Evolutionary conservation across 1,140 invertebrate genomes (phyloP), one percentile per base, ranked within the genome.

Genomic region (Drosophila nannoptera): DNA sequence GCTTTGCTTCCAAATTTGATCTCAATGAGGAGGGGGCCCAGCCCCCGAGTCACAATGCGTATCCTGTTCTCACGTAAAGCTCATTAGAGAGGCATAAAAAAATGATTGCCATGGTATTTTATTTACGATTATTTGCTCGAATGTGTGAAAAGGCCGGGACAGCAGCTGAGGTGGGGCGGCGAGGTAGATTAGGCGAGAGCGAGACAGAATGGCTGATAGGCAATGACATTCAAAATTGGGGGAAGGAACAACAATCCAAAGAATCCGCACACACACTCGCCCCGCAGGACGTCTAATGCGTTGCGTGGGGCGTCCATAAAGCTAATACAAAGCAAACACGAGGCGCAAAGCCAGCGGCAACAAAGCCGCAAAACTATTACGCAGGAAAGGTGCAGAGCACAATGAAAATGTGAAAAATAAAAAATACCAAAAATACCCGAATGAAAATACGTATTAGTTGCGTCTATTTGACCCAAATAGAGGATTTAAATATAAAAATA

Each of bases 101-200:
- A 84, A 86, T 84, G 71, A 84, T 84, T 77, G 86, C 80, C 78
- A 86, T 70, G 68, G 53, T 76, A 73, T 76, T 80, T 80, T 84
- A 80, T 84, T 84, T 74, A 84, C 81, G 80, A 80, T 84, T 84
- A 84, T 84, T 86, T 84, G 76, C 78, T 80, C 80, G 86, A 78
- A 82, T 75, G 56, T 67, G 65, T 12, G n/a, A 5, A 43, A 16
- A 1, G 45, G 55, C 55, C 52, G 62, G 32, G 31, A 58, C 36
- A 22, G 32, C 1, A 38, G 45, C 1, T 4, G 50, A 3, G 1
- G 22, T 1, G 22, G 1, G 22, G 22, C 22, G 22, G 22, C 22
- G 22, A 22, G 46, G 5, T 7, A 61, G 46, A 52, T 7, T 7
- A 38, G 29, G 46, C 8, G 7, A 14, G 40, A 29, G 14, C 8